phyloP scores from a whole-genome alignment of 2,888 invertebrate species.

The Mythimna vitellina region DNA sequence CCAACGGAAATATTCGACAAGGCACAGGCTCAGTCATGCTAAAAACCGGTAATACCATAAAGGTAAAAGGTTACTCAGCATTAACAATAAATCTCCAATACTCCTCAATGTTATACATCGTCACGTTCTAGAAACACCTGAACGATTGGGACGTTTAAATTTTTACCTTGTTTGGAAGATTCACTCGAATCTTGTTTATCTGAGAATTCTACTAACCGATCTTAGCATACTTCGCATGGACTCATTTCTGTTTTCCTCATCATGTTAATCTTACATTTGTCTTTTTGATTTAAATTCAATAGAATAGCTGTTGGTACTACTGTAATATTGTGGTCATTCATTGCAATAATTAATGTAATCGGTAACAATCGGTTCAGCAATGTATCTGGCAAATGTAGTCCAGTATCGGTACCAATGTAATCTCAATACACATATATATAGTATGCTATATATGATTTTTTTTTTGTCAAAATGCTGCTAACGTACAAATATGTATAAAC shows the following conservation, averaged over 20 bases:
- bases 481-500: neutral
- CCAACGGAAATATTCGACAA: conserved; percentile 83
- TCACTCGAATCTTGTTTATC: neutral
- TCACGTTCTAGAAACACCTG: conserved; percentile 49
- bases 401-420: neutral
- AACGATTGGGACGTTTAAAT: neutral
- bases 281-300: neutral
- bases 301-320: neutral
- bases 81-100: conserved; percentile 75
- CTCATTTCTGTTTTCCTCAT: conserved; percentile 18
- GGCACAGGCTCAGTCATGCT: conserved; percentile 74
- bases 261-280: neutral
- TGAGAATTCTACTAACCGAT: neutral
- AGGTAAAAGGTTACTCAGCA: conserved; percentile 84
- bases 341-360: conserved; percentile 11
- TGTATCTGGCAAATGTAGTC: neutral
- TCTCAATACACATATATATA: neutral
- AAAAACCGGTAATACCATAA: conserved; percentile 83
- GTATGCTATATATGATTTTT: neutral
- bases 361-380: neutral
- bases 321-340: conserved; percentile 6
- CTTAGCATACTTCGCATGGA: conserved; percentile 2
- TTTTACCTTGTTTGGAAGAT: conserved; percentile 9
- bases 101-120: conserved; percentile 28
- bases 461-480: neutral